Percentiles rank a stretch among this genome's conserved stretches.
Evolutionary conservation across 2,797 vertebrate genomes (phyloP).

Genomic region (Propithecus perrieri): DNA sequence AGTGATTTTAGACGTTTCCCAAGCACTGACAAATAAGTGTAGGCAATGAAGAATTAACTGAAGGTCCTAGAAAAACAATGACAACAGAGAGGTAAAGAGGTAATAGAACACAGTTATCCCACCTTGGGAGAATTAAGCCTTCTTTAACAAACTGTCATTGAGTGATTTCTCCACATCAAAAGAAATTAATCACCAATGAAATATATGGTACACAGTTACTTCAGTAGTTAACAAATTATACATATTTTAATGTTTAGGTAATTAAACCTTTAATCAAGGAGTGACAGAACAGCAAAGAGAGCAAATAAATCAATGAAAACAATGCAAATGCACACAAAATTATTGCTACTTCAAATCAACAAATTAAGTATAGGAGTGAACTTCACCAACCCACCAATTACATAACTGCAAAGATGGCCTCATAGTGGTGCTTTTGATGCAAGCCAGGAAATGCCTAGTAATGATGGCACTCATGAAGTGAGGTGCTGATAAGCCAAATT

Average conservation of each 20-base stretch:
- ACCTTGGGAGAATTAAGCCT: neutral
- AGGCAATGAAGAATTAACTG: neutral
- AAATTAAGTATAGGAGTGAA: neutral
- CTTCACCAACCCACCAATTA: neutral
- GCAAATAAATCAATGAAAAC: slow-evolving; percentile 11
- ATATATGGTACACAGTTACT: neutral
- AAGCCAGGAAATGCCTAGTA: neutral
- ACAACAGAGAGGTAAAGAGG: neutral
- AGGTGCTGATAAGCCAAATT: neutral
- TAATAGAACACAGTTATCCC: neutral
- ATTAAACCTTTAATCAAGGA: neutral
- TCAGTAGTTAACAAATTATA: neutral
- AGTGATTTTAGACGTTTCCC: neutral
- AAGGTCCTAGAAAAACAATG: neutral
- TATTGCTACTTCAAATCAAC: neutral
- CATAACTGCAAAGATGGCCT: neutral
- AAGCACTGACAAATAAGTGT: neutral
- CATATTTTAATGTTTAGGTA: neutral
- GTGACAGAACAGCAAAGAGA: neutral
- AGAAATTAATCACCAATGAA: slow-evolving; percentile 8
- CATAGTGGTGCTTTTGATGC: neutral
- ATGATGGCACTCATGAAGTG: neutral
- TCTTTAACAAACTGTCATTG: neutral
- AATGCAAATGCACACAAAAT: neutral
- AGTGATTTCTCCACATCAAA: neutral